A percentile compares a stretch with the other conserved stretches of the same genome.
Conservation (phyloP, 2,888 invertebrate genomes). For the Eledona agricola region DNA sequence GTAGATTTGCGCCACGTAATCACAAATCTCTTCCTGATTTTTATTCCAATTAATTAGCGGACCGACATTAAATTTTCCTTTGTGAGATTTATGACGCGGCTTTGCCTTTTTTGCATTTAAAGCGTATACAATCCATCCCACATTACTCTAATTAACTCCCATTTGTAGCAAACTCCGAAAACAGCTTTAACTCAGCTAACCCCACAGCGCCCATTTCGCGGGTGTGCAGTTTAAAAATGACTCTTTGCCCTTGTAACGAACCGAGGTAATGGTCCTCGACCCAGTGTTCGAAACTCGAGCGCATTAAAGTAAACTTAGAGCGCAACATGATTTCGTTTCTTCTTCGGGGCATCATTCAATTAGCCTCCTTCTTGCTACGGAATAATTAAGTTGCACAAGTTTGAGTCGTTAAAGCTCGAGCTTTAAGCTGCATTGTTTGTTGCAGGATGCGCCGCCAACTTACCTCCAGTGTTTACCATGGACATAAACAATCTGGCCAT, state of each 20-base stretch:
- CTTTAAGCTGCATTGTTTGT: slow-evolving; percentile 40
- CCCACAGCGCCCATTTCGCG: slow-evolving; percentile 43
- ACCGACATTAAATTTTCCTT: slow-evolving; percentile 30
- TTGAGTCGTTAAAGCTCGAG: slow-evolving; percentile 22
- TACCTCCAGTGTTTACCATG: slow-evolving; percentile 76
- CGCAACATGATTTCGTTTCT: slow-evolving; percentile 11
- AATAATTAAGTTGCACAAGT: slow-evolving; percentile 29
- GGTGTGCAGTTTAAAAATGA: slow-evolving; percentile 45
- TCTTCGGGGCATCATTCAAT: slow-evolving; percentile 18
- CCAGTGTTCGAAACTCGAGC: slow-evolving; percentile 19
- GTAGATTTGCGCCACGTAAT: no score
- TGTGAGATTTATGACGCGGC: slow-evolving; percentile 22
- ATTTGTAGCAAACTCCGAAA: slow-evolving; percentile 41
- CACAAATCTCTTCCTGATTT: no score
- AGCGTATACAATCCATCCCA: slow-evolving; percentile 16
- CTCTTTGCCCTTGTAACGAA: slow-evolving; percentile 37
- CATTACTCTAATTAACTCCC: slow-evolving; percentile 42
- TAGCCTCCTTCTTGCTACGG: slow-evolving; percentile 11
- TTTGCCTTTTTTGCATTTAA: slow-evolving; percentile 26
- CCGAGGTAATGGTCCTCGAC: slow-evolving; percentile 34
- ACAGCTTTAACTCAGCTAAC: slow-evolving; percentile 42
- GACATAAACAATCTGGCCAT: slow-evolving; percentile 82
- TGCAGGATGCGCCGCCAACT: slow-evolving; percentile 66
- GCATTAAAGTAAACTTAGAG: slow-evolving; percentile 26
- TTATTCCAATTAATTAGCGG: slow-evolving; percentile 46